These are phyloP conservation scores for Aurelia aurita DNA, from an alignment of 30 jellyfish, hydroid and myxozoan species.

Conservation along the genomic window DNA sequence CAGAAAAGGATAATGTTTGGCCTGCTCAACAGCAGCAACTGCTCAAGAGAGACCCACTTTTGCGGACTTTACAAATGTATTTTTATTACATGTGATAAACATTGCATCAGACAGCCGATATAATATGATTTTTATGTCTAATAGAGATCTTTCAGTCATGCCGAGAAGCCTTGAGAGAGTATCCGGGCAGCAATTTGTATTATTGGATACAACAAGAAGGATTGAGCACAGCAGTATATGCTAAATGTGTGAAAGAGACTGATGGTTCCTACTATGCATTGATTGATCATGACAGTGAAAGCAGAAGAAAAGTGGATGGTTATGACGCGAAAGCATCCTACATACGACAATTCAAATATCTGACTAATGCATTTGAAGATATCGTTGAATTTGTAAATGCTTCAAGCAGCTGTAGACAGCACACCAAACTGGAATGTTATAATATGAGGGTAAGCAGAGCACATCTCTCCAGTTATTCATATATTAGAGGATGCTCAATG, in stretches of 20 bases:
- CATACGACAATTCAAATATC: not conserved
- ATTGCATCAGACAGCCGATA: no score
- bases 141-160: conserved; percentile 6
- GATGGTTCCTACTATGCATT: conserved; percentile 4
- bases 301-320: not conserved
- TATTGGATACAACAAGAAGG: conserved; percentile 1
- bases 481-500: no score
- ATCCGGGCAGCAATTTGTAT: not conserved
- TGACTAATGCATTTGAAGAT: not conserved
- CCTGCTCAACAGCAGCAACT: no score
- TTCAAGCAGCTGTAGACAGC: conserved; percentile 15
- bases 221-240: not conserved
- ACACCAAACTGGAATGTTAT: conserved; percentile 13
- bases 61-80: no score
- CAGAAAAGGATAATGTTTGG: no score
- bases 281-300: not conserved
- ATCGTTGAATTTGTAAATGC: conserved; percentile 25
- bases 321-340: conserved; percentile 1
- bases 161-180: not conserved
- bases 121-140: not conserved
- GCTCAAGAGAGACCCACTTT: no score
- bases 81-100: no score
- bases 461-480: no score
- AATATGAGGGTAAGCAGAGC: not conserved
- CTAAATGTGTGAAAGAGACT: not conserved